phyloP scores from a whole-genome alignment of 2,888 invertebrate species.

The Lochmaea capreae region DNA sequence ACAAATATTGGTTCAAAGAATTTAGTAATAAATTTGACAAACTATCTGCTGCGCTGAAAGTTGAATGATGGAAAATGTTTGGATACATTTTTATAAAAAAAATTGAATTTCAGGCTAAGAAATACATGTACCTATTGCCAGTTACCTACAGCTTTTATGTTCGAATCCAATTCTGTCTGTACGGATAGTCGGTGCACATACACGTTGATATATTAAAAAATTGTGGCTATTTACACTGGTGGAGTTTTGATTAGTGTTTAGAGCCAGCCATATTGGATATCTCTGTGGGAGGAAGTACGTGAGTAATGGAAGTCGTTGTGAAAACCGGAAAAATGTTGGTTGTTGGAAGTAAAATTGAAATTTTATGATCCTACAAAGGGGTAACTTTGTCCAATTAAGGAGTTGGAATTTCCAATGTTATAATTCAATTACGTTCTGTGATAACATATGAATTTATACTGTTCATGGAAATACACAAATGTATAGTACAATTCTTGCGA shows the following conservation, averaged over 20 bases:
- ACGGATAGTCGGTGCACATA: slow-evolving; percentile 14
- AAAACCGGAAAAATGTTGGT: slow-evolving; percentile 26
- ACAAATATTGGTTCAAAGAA: no score
- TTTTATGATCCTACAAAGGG: slow-evolving; percentile 30
- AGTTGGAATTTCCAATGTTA: not conserved
- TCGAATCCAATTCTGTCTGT: not conserved
- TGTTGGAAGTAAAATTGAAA: slow-evolving; percentile 25
- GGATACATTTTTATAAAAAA: no score
- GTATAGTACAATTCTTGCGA: no score
- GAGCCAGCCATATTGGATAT: slow-evolving; percentile 33
- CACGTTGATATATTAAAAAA: slow-evolving; percentile 40
- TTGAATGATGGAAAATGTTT: no score
- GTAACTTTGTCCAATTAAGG: not conserved
- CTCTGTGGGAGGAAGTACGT: slow-evolving; percentile 27
- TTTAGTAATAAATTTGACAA: no score
- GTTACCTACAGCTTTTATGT: not conserved
- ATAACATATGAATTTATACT: slow-evolving; percentile 7
- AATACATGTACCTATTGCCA: no score
- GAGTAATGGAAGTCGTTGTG: slow-evolving; percentile 28
- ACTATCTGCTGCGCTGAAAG: no score
- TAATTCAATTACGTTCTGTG: not conserved
- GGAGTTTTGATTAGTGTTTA: slow-evolving; percentile 41
- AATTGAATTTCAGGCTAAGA: no score
- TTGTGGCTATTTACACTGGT: slow-evolving; percentile 35
- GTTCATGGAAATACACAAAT: not conserved